A percentile compares a stretch with the other conserved stretches of the same genome.
phyloP scores from a whole-genome alignment of 2,888 invertebrate species.

The Thereva unica region DNA sequence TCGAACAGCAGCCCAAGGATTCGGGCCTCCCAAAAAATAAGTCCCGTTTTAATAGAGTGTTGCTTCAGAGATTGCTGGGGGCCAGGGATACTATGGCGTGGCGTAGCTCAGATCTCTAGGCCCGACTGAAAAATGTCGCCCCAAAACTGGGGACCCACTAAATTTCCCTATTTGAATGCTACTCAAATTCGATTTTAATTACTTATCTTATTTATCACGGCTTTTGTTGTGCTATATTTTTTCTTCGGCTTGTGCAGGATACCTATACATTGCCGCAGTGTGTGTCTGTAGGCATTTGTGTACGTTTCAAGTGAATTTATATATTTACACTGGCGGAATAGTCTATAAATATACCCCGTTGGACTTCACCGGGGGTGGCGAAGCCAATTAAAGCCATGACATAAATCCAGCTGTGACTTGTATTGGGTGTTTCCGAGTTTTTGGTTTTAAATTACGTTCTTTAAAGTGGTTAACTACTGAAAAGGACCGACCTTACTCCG shows the following conservation, averaged over 20 bases:
- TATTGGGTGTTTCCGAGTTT: slow-evolving; percentile 56
- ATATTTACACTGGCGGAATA: slow-evolving; percentile 17
- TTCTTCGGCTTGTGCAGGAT: slow-evolving; percentile 1
- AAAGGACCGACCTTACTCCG: slow-evolving; percentile 19
- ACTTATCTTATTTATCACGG: slow-evolving; percentile 42
- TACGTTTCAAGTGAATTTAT: slow-evolving; percentile 31
- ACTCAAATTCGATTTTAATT: slow-evolving; percentile 44
- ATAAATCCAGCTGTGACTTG: slow-evolving; percentile 59
- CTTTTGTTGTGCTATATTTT: slow-evolving; percentile 29
- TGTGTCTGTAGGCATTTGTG: slow-evolving; percentile 19
- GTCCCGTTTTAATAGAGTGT: slow-evolving; percentile 39
- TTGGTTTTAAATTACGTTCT: slow-evolving; percentile 39
- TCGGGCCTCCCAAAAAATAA: slow-evolving; percentile 29
- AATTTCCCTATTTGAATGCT: slow-evolving; percentile 41
- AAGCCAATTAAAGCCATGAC: slow-evolving; percentile 59
- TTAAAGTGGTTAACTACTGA: slow-evolving; percentile 34
- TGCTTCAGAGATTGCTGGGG: not conserved
- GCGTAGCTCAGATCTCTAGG: slow-evolving; percentile 3
- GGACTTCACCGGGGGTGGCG: slow-evolving; percentile 45
- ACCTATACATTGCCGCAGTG: slow-evolving; percentile 4
- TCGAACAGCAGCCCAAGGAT: not conserved
- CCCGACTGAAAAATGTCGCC: slow-evolving; percentile 10
- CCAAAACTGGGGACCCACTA: slow-evolving; percentile 24
- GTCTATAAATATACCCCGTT: slow-evolving; percentile 17
- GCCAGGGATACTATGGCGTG: not conserved